Evolutionary conservation across 2,797 vertebrate species (phyloP), one percentile per base, ranked within the genome.

Genomic region (Apogon talboti): DNA sequence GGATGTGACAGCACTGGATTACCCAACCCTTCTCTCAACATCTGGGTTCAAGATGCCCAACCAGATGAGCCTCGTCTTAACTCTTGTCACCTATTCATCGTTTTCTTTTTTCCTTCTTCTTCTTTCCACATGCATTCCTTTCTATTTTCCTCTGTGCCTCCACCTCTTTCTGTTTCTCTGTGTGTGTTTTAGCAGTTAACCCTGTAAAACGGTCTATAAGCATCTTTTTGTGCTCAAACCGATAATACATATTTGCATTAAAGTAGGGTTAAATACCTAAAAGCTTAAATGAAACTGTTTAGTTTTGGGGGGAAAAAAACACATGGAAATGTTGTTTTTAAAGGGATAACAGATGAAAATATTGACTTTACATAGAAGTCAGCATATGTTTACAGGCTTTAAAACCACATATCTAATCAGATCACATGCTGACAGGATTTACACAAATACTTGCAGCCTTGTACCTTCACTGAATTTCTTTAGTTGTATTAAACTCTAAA

Each of bases 31-130:
- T 62, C 58, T 24, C n/a, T 60, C 53, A 68, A 86, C 87, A 92
- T 91, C 87, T 89, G 87, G 69, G 55, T 53, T 64, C 88, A 89
- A 87, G 80, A 86, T 89, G 83, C 55, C 58, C 38, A 5, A 13
- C 37, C 69, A 79, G 59, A 87, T 65, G 66, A 80, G 66, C 70
- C 21, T 14, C 62, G 72, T 64, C 78, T 75, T 63, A 15, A 40
- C 49, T 78, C 50, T 43, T 51, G 56, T 77, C 80, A 78, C 68
- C 46, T 62, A 47, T 53, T 78, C 28, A 16, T 50, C 13, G 6
- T 9, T 7, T 13, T 33, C 11, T 11, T 45, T 45, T 35, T 35
- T 10, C 33, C 46, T 45, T 40, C 28, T 21, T 12, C 13, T 15
- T 12, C 2, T 48, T 21, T 24, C 59, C 38, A 19, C 21, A 51